A percentile compares a stretch with the other conserved stretches of the same genome.
phyloP scores from a whole-genome alignment of 1,140 invertebrate genomes.

The Camponotus pennsylvanicus region DNA sequence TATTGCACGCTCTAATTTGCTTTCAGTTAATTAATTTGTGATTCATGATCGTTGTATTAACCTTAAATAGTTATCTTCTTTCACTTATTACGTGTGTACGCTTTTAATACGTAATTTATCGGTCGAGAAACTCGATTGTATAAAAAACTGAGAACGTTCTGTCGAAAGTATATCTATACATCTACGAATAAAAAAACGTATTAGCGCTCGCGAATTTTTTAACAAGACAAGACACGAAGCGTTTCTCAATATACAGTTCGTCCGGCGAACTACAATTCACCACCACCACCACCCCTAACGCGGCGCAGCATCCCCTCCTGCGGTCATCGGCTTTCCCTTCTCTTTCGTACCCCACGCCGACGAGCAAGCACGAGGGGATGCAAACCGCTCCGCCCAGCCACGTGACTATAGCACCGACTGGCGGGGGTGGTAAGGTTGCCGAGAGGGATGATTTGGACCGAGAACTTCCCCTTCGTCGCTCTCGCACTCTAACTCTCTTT shows the following conservation, averaged over 20 bases:
- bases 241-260: conserved; percentile 71
- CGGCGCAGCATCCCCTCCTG: conserved; percentile 50
- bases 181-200: conserved; percentile 33
- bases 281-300: conserved; percentile 63
- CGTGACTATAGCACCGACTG: conserved; percentile 70
- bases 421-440: conserved; percentile 7
- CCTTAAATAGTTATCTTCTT: neutral
- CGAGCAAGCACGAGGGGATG: conserved; percentile 66
- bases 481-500: conserved; percentile 61
- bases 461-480: conserved; percentile 31
- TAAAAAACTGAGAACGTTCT: conserved; percentile 2
- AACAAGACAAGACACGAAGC: conserved; percentile 71
- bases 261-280: conserved; percentile 32
- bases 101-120: conserved; percentile 3
- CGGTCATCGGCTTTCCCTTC: conserved; percentile 18
- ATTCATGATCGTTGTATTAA: neutral
- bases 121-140: neutral
- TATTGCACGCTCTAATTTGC: neutral
- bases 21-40: neutral
- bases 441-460: conserved; percentile 51
- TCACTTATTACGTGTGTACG: neutral
- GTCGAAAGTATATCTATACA: conserved; percentile 9
- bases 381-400: conserved; percentile 80
- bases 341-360: conserved; percentile 50
- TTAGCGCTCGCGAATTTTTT: conserved; percentile 71